phyloP scores from a whole-genome alignment of 2,888 invertebrate species.

The Cheilosia grossa region DNA sequence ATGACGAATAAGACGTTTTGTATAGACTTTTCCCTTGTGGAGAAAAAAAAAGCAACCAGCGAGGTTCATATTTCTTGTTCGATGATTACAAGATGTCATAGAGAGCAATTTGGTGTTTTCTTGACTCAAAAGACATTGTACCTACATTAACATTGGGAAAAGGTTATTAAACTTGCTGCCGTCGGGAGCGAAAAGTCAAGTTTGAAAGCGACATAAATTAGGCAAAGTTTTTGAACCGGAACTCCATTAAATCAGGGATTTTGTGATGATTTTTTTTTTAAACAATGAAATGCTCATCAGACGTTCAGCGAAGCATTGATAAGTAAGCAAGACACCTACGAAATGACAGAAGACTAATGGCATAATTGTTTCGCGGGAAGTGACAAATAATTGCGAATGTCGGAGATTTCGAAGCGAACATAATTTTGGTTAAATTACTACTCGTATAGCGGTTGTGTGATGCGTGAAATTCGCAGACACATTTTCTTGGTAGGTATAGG shows the following conservation, averaged over 20 bases:
- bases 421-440: conserved; percentile 48
- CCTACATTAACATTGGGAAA: conserved; percentile 17
- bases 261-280: conserved; percentile 23
- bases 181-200: conserved; percentile 53
- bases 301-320: conserved; percentile 65
- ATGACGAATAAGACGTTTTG: conserved; percentile 46
- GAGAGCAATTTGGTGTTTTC: conserved; percentile 28
- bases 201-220: conserved; percentile 67
- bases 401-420: conserved; percentile 25
- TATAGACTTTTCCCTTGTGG: conserved; percentile 9
- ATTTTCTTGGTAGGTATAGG: background rate
- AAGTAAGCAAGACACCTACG: conserved; percentile 59
- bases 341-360: conserved; percentile 53
- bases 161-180: conserved; percentile 56
- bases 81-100: conserved; percentile 61
- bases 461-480: conserved; percentile 40
- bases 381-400: conserved; percentile 67
- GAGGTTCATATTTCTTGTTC: conserved; percentile 55
- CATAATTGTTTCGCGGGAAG: conserved; percentile 65
- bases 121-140: conserved; percentile 19
- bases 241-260: conserved; percentile 62
- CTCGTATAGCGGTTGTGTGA: conserved; percentile 34
- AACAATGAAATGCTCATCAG: conserved; percentile 70
- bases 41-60: conserved; percentile 12
- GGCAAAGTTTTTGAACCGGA: conserved; percentile 68